Evolutionary conservation across 2,797 vertebrate species (phyloP).

Genomic region (Pantherophis vulpinus): DNA sequence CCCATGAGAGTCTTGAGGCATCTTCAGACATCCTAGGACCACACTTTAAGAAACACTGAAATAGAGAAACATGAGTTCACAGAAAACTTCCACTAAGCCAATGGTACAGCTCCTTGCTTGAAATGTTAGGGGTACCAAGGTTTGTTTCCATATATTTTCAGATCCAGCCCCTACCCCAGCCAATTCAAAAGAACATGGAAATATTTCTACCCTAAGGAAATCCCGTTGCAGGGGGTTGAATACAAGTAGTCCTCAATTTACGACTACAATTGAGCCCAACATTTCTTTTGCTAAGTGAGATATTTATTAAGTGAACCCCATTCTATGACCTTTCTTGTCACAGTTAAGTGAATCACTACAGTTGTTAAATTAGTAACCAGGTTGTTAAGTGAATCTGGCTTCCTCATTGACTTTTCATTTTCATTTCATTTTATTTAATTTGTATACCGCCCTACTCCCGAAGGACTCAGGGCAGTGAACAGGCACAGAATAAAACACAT

Average conservation of each 20-base stretch:
- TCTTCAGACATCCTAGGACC: neutral
- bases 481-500: no score
- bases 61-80: neutral
- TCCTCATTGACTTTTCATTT: neutral
- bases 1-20: neutral
- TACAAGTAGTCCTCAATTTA: no score
- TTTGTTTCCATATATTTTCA: neutral
- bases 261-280: no score
- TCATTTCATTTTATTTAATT: no score
- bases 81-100: neutral
- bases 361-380: no score
- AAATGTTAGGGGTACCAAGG: neutral
- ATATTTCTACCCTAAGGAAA: neutral
- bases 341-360: no score
- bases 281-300: no score
- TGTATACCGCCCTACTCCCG: no score
- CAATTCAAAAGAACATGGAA: neutral
- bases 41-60: neutral
- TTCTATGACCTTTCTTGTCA: no score
- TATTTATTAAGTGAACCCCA: no score
- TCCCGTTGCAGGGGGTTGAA: neutral
- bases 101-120: neutral
- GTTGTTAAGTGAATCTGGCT: neutral
- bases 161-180: fast-evolving
- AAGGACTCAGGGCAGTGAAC: no score